These are phyloP conservation scores for Callosobruchus maculatus DNA, from an alignment of 2,888 invertebrate species.

Conservation along the genomic window DNA sequence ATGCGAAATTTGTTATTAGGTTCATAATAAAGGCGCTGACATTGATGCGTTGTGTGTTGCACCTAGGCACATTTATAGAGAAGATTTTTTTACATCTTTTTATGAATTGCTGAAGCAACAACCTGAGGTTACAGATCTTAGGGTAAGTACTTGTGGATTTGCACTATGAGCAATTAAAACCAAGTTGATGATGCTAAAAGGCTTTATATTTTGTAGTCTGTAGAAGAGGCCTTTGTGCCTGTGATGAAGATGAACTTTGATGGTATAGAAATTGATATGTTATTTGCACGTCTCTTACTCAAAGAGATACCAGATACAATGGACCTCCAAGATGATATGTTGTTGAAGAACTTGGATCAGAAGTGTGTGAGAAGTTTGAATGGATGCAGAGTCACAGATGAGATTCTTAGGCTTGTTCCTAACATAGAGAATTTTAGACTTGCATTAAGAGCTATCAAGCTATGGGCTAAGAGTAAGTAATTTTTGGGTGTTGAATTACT, in stretches of 20 bases:
- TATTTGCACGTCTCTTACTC: constrained; percentile 92
- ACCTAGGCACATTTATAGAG: constrained; percentile 89
- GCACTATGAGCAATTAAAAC: background rate
- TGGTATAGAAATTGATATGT: constrained; percentile 97
- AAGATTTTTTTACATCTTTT: constrained; percentile 95
- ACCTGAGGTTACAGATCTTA: constrained; percentile 77
- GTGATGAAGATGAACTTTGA: constrained; percentile 99
- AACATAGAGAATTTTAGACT: constrained; percentile 91
- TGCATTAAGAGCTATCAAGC: constrained; percentile 89
- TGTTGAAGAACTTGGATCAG: constrained; percentile 92
- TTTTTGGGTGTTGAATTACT: too few species aligned
- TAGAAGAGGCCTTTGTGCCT: constrained; percentile 98
- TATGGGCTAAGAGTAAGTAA: constrained; percentile 95
- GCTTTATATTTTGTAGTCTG: constrained; percentile 55
- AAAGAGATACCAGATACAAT: constrained; percentile 90
- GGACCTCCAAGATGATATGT: constrained; percentile 84
- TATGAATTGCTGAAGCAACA: constrained; percentile 85
- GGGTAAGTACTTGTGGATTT: constrained; percentile 52
- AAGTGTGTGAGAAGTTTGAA: constrained; percentile 96
- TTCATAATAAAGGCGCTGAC: constrained; percentile 96
- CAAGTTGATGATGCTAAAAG: too few species aligned
- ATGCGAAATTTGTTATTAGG: constrained; percentile 43
- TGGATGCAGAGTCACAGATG: constrained; percentile 97
- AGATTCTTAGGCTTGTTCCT: constrained; percentile 93
- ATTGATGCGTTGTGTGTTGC: constrained; percentile 98